Base-by-base conservation (phyloP, 2,113 vertebrate species). In the Balaeniceps rex region DNA sequence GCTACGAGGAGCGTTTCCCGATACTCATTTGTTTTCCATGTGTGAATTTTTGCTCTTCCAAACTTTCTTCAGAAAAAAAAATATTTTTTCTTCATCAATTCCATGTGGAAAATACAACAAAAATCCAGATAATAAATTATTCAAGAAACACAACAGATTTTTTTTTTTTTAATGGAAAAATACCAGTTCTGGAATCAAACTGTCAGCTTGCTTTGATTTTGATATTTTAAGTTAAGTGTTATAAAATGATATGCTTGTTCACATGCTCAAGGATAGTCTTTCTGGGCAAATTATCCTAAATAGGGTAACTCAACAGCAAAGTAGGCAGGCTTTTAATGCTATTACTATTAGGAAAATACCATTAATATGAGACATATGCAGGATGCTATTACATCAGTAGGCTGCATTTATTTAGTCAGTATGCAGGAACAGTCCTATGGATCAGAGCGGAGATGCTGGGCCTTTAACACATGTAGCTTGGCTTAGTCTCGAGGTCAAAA, bases 351-450 rank as follows among this genome's bases (percentile, higher is more conserved):
- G 83, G 93, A 98, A 98, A 98, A 98, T 96, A 88, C 71, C 72
- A 52, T 96, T 98, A 98, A 98, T 97, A 95, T 52, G 75, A 98
- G 97, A 98, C 97, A 98, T 88, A 95, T 98, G 98, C 92, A 95
- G 87, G 83, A 61, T 44, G 94, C 95, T 90, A 66, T 97, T 96
- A 75, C 38, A 65, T 84, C 90, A 97, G 87, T 88, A 93, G 89
- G 92, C 94, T 78, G 91, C 83, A 93, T 86, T 97, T 80, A 65
- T 92, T 88, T 12, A 65, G 83, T 61, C 83, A 91, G 82, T 65
- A 40, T 58, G 51, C 89, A 42, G 64, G 52, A 78, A 40, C 61
- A 66, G 49, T 57, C 83, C 69, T 33, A 26, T 31, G 71, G 90
- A 92, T 93, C 71, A 66, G 78, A 96, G 83, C 14, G 14, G 86